Base-by-base conservation (phyloP, 2,888 invertebrate species). In the Luperina nickerlii region DNA sequence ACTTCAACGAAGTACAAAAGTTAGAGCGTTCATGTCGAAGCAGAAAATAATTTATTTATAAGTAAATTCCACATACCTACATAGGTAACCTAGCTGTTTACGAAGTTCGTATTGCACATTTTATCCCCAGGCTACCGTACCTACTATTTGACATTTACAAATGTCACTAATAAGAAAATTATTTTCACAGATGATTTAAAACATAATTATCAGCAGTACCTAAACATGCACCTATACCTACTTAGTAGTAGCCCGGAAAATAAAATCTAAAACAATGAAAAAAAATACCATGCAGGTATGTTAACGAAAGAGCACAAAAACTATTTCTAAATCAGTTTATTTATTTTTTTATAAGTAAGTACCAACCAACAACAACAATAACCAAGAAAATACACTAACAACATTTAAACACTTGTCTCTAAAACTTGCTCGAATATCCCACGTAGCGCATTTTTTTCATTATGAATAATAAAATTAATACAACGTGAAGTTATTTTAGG, bases 401-500 rank as follows among this genome's bases (percentile, higher is more conserved):
- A 45, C 65, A 68, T 42, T n/a, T 67, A 80, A 63, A 80, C 72
- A 79, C 69, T 68, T 27, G 74, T 51, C n/a, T 66, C 42, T 76
- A 71, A 72, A 73, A 76, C 78, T 65, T 66, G 70, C 65, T 78
- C 63, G 42, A 51, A 81, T 82, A 84, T 84, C 86, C 78, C 90
- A 85, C 85, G 81, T 78, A 85, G 84, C 74, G 89, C 76, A 79
- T 79, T 83, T 88, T 88, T 88, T 88, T 88, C 75, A 75, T 76
- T 84, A 79, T 38, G 74, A 85, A 83, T 84, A 87, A 38, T 38
- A 38, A 38, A 38, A 82, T 85, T 60, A 82, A 72, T 82, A 84
- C 88, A 82, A 86, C 89, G 89, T 88, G 88, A 84, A 90, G 87
- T 88, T 90, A 90, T 91, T 92, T 92, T 90, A 92, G 92, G 93